Base-by-base conservation (phyloP, 2,113 vertebrate species). In the Chauna torquata region DNA sequence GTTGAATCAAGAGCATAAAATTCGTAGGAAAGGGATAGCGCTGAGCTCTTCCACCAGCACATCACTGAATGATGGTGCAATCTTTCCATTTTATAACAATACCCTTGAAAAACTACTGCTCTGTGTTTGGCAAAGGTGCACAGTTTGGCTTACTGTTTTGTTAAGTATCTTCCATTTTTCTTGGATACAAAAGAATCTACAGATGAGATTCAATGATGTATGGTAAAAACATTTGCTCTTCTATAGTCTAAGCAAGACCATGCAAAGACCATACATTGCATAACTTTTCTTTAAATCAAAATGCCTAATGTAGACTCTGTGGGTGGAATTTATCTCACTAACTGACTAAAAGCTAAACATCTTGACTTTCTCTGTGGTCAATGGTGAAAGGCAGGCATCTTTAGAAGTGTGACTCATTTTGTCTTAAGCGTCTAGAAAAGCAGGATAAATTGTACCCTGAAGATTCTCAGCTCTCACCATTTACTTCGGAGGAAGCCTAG, bases 401-500 rank as follows among this genome's bases (percentile, higher is more conserved):
- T 95, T 74, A 88, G 44, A 88, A 91, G 42, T 42, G 28, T 96
- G 92, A 95, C 59, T 94, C 92, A 94, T 91, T 49, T 61, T 88
- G 62, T 88, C 76, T 74, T 77, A 57, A 86, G 36, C 49, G 42
- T 81, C 68, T 66, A 62, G 49, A 83, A 81, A 78, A 92, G 68
- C 32, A 81, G 68, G 34, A 93, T 86, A 81, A 86, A 90, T 78
- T 83, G 55, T 58, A 27, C 50, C 22, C 76, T 70, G 27, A 93
- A 94, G 82, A 91, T 57, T 9, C 9, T 64, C 49, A 70, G 36
- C 13, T 95, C 30, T 81, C 22, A 70, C n/a, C 68, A 17, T 17
- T 83, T 45, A 66, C 55, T 94, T 86, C 64, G 54, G 50, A 92
- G 40, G 34, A 88, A 86, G 59, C 49, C 62, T 77, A 36, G 28